Conservation (phyloP, 2,113 vertebrate genomes). For the Pleuronectes platessa region DNA sequence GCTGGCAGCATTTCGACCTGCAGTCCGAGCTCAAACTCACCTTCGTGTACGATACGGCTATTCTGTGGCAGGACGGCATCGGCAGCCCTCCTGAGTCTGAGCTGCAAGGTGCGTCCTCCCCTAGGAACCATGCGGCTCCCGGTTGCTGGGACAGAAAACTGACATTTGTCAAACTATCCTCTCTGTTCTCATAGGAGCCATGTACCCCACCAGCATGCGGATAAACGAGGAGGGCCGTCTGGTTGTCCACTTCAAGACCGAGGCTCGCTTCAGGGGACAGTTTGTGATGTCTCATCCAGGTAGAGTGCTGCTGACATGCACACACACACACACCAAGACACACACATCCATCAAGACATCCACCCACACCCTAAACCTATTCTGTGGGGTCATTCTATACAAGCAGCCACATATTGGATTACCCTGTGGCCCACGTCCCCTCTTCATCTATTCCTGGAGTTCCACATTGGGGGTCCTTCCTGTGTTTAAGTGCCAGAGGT, state of each 20-base stretch:
- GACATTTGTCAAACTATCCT: not conserved
- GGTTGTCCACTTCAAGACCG: conserved; percentile 83
- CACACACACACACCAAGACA: conserved; percentile 12
- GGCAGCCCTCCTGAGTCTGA: conserved; percentile 84
- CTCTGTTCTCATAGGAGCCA: conserved; percentile 72
- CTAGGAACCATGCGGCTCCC: not conserved
- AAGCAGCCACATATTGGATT: conserved; percentile 50
- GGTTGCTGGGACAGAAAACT: not conserved
- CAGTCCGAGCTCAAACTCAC: conserved; percentile 84
- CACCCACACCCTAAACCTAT: conserved; percentile 4
- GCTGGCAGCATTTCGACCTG: conserved; percentile 87
- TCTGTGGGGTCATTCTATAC: conserved; percentile 37
- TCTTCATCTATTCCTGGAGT: conserved; percentile 71
- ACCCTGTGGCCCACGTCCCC: conserved; percentile 50
- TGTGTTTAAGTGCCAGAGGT: conserved; percentile 65
- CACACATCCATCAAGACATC: not conserved
- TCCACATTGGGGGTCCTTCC: conserved; percentile 59
- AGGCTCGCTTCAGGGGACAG: conserved; percentile 81
- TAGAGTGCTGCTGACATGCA: conserved; percentile 50
- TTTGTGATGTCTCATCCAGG: conserved; percentile 86
- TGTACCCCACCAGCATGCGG: conserved; percentile 83
- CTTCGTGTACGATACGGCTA: conserved; percentile 85
- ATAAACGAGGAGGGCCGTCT: conserved; percentile 83
- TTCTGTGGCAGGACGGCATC: conserved; percentile 85
- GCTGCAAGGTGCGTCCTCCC: conserved; percentile 75